Conservation (phyloP, 2,888 invertebrate genomes). For the Chrysotoxum bicinctum region DNA sequence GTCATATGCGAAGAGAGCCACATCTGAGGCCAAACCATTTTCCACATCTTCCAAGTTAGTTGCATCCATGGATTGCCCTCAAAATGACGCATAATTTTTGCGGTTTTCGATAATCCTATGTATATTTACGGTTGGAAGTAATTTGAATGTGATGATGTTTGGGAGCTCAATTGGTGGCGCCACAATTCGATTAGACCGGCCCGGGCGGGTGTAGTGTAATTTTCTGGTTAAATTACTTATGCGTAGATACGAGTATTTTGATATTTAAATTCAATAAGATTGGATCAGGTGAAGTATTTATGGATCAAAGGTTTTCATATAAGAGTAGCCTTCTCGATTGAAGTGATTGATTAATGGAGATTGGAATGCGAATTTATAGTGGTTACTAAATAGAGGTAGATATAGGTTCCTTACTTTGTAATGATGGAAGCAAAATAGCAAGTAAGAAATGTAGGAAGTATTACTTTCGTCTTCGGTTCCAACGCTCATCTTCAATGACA, state of each 20-base stretch:
- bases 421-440: no score
- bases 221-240: slow-evolving; percentile 68
- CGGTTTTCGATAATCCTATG: slow-evolving; percentile 48
- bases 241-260: neutral
- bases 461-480: no score
- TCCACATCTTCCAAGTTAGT: neutral
- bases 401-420: no score
- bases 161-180: slow-evolving; percentile 61
- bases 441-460: no score
- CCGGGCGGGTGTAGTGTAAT: slow-evolving; percentile 45
- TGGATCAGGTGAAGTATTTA: neutral
- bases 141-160: slow-evolving; percentile 38
- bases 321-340: neutral
- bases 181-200: slow-evolving; percentile 64
- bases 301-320: neutral
- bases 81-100: slow-evolving; percentile 50
- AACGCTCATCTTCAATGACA: no score
- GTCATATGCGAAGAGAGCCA: neutral
- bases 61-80: neutral
- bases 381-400: no score
- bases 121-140: slow-evolving; percentile 61
- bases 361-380: neutral
- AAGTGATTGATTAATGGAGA: neutral
- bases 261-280: slow-evolving; percentile 6
- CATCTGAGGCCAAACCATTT: slow-evolving; percentile 45